phyloP scores from a whole-genome alignment of 2,888 invertebrate species.

The Arrhopalites spinosus region DNA sequence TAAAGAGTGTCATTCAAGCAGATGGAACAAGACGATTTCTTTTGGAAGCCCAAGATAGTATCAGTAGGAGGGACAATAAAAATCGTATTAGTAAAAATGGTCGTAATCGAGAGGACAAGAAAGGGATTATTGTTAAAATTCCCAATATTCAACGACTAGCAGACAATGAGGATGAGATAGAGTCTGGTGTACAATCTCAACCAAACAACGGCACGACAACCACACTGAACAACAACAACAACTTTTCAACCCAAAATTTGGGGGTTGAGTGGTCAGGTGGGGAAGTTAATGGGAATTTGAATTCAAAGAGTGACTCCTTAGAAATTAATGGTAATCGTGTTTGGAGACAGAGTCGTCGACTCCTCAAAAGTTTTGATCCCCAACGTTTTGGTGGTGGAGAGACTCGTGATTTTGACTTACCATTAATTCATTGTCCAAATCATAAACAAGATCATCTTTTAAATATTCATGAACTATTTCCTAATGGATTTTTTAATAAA shows the following conservation, averaged over 20 bases:
- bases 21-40: slow-evolving; percentile 53
- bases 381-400: not conserved
- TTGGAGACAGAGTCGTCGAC: slow-evolving; percentile 33
- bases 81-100: not conserved
- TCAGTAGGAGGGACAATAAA: not conserved
- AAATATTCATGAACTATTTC: slow-evolving; percentile 9
- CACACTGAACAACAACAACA: not conserved
- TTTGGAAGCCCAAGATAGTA: not conserved
- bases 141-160: slow-evolving; percentile 1
- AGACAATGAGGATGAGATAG: not conserved
- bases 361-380: slow-evolving; percentile 33
- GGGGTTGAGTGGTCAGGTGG: not conserved
- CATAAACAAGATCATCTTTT: not conserved
- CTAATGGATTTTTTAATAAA: not conserved
- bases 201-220: no score
- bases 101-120: not conserved
- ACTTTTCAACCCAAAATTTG: not conserved
- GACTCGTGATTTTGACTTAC: slow-evolving; percentile 27
- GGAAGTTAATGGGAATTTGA: not conserved
- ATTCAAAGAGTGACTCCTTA: not conserved
- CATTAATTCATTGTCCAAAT: slow-evolving; percentile 18
- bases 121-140: slow-evolving; percentile 1
- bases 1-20: slow-evolving; percentile 49
- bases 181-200: not conserved
- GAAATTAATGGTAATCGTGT: slow-evolving; percentile 37